These are phyloP conservation scores for Synergus japonicus DNA, from an alignment of 2,888 invertebrate species.

Conservation along the genomic window DNA sequence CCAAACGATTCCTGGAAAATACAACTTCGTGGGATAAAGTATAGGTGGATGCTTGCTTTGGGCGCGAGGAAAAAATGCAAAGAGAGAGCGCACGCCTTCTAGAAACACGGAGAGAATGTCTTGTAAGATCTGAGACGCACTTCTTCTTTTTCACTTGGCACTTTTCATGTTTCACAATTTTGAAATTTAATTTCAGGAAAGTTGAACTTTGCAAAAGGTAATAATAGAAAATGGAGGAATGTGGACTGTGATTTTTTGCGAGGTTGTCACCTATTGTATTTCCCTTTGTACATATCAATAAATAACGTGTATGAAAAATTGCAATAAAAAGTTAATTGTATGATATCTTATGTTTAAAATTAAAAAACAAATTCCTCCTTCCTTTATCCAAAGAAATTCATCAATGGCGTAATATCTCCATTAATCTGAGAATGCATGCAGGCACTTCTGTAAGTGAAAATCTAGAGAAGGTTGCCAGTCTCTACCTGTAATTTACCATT, in stretches of 20 bases:
- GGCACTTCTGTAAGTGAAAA: background rate
- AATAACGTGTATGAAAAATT: background rate
- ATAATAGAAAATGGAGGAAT: too few relatives aligned
- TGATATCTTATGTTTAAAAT: background rate
- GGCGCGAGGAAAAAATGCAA: conserved; percentile 22
- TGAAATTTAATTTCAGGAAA: background rate
- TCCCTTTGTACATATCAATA: background rate
- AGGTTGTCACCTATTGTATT: background rate
- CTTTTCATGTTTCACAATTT: background rate
- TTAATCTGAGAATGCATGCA: background rate
- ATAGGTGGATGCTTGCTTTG: conserved; percentile 43
- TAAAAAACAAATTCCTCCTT: background rate
- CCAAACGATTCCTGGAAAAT: conserved; percentile 65
- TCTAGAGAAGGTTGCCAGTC: background rate
- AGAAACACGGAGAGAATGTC: background rate
- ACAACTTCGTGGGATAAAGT: conserved; percentile 51
- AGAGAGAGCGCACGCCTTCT: background rate
- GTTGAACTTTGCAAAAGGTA: background rate
- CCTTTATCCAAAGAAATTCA: background rate
- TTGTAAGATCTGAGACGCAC: background rate
- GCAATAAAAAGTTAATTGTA: background rate
- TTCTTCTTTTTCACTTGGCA: background rate
- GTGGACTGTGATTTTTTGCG: background rate
- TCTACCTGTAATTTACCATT: conserved; percentile 17
- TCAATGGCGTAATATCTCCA: background rate